These are phyloP conservation scores for Ormyrus pomaceus DNA, from an alignment of 2,888 invertebrate genomes.

Conservation along the genomic window DNA sequence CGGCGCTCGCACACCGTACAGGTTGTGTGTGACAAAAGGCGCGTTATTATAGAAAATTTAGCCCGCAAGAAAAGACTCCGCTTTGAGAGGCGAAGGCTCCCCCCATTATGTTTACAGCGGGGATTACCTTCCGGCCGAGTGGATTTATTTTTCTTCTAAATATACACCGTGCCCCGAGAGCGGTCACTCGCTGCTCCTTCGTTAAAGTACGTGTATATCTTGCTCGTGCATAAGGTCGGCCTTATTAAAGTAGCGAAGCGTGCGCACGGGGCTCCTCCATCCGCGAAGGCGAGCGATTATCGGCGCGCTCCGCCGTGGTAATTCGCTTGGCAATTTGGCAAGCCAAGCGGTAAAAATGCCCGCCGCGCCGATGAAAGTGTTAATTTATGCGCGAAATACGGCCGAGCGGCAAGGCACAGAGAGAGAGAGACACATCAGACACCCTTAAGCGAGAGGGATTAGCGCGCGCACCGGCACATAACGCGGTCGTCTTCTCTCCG, in stretches of 20 bases:
- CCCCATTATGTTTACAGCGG: background rate
- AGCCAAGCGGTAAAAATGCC: conserved; percentile 66
- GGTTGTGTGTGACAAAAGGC: no score
- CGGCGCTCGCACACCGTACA: no score
- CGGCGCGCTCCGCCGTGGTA: conserved; percentile 63
- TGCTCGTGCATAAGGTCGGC: background rate
- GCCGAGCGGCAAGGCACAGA: conserved; percentile 60
- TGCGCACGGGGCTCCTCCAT: conserved; percentile 19
- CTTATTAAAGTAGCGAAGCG: conserved; percentile 51
- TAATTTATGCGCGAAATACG: conserved; percentile 66
- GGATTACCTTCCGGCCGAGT: conserved; percentile 20
- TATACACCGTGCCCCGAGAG: background rate
- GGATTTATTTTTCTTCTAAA: conserved; percentile 12
- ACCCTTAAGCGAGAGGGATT: background rate
- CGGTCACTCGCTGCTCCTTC: background rate
- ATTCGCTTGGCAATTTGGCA: conserved; percentile 72
- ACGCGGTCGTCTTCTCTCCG: conserved; percentile 41
- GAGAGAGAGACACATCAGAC: background rate
- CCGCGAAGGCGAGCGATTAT: conserved; percentile 43
- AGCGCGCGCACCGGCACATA: conserved; percentile 45
- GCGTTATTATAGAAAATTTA: conserved; percentile 17
- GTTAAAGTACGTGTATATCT: background rate
- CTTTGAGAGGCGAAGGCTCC: conserved; percentile 27
- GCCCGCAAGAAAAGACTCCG: conserved; percentile 6
- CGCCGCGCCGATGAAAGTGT: conserved; percentile 64